A percentile compares a stretch with the other conserved stretches of the same genome.
Conservation (phyloP, 2,113 vertebrate species). For the Cettia cetti region DNA sequence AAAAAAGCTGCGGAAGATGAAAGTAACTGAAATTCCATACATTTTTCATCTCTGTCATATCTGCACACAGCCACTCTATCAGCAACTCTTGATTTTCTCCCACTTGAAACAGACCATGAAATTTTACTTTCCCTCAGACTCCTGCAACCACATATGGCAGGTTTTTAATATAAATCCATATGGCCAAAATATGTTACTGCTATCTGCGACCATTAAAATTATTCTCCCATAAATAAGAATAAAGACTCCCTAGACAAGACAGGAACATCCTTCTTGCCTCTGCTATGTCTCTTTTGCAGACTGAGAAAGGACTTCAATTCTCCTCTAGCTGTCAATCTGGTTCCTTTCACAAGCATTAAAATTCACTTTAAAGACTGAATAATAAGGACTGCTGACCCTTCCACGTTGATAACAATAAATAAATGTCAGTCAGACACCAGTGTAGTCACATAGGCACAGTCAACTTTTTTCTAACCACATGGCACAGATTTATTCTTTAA, state of each 20-base stretch:
- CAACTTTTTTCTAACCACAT: background rate
- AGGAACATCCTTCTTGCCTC: background rate
- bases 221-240: background rate
- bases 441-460: constrained; percentile 13
- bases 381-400: constrained; percentile 41
- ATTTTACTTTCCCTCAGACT: background rate
- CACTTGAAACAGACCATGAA: constrained; percentile 7
- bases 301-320: background rate
- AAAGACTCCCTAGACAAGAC: background rate
- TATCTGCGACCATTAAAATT: background rate
- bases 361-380: constrained; percentile 44
- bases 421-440: constrained; percentile 20
- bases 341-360: constrained; percentile 15
- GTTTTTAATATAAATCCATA: background rate
- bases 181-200: background rate
- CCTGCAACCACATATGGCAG: background rate
- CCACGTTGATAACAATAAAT: constrained; percentile 36
- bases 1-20: constrained; percentile 19
- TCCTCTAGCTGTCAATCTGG: background rate
- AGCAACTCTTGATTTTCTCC: background rate
- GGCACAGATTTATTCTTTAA: background rate
- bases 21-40: constrained; percentile 31
- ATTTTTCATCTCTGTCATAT: constrained; percentile 35
- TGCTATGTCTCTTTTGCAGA: background rate
- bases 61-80: background rate